A percentile compares a stretch with the other conserved stretches of the same genome.
phyloP scores from a whole-genome alignment of 2,888 invertebrate genomes.

The Dynastes maya region DNA sequence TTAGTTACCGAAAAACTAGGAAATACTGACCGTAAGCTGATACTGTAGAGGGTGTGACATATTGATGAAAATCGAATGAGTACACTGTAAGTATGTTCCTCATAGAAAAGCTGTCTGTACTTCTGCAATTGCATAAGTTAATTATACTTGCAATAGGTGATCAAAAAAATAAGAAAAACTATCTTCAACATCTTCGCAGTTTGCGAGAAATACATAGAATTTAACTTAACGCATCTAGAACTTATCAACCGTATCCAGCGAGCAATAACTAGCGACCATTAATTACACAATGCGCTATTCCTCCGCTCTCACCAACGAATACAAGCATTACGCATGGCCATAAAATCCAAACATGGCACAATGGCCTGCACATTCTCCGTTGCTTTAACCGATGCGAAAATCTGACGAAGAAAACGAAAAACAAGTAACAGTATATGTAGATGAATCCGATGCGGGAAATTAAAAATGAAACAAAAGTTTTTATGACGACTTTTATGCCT shows the following conservation, averaged over 20 bases:
- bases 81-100: too few species aligned
- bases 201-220: neutral
- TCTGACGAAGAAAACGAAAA: conserved; percentile 13
- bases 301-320: neutral
- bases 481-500: conserved; percentile 58
- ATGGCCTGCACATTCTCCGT: conserved; percentile 5
- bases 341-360: conserved; percentile 45
- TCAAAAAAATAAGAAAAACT: too few species aligned
- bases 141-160: too few species aligned
- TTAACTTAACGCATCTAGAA: neutral
- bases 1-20: too few species aligned
- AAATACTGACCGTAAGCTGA: too few species aligned
- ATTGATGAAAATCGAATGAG: too few species aligned
- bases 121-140: too few species aligned
- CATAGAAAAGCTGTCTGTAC: too few species aligned
- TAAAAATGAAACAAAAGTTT: conserved; percentile 54
- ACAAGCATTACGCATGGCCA: conserved; percentile 24
- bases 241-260: conserved; percentile 25
- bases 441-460: conserved; percentile 47
- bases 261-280: conserved; percentile 24
- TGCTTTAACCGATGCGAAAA: conserved; percentile 18
- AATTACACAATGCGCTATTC: conserved; percentile 23
- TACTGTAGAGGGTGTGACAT: too few species aligned
- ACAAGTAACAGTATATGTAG: conserved; percentile 6
- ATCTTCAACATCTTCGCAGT: too few species aligned